Percentiles rank a stretch among this genome's conserved stretches.
These are phyloP conservation scores for Eupithecia inturbata DNA, from an alignment of 2,888 invertebrate genomes.

Conservation along the genomic window DNA sequence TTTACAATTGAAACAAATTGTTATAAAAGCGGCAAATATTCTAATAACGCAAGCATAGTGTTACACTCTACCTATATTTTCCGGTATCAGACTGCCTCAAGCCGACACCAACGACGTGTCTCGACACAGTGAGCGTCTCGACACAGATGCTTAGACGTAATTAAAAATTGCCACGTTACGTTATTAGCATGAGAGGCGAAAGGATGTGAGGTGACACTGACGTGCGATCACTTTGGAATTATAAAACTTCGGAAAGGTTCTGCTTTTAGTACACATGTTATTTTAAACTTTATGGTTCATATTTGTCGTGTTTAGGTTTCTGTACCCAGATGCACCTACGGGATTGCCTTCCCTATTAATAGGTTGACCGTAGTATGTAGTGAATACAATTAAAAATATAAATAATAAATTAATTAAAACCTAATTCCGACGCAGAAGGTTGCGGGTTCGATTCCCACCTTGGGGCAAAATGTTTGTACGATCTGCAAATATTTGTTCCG, in stretches of 20 bases:
- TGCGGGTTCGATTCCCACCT: no score
- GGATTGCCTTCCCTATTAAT: background rate
- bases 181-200: slow-evolving; percentile 68
- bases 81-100: background rate
- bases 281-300: background rate
- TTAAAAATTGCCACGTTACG: slow-evolving; percentile 79
- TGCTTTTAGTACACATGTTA: background rate
- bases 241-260: slow-evolving; percentile 14
- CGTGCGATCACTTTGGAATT: slow-evolving; percentile 23
- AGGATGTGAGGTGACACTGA: slow-evolving; percentile 32
- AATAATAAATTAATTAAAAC: no score
- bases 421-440: no score
- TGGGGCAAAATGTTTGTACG: no score
- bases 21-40: background rate
- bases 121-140: slow-evolving; percentile 64
- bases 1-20: no score
- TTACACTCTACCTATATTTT: background rate
- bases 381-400: background rate
- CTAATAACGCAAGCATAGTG: background rate
- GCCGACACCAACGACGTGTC: background rate
- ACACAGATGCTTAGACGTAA: slow-evolving; percentile 81
- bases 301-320: background rate
- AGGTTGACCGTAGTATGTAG: background rate
- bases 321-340: background rate
- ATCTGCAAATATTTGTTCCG: no score